phyloP scores from a whole-genome alignment of 1,140 invertebrate species.

The Drosophila bocki region DNA sequence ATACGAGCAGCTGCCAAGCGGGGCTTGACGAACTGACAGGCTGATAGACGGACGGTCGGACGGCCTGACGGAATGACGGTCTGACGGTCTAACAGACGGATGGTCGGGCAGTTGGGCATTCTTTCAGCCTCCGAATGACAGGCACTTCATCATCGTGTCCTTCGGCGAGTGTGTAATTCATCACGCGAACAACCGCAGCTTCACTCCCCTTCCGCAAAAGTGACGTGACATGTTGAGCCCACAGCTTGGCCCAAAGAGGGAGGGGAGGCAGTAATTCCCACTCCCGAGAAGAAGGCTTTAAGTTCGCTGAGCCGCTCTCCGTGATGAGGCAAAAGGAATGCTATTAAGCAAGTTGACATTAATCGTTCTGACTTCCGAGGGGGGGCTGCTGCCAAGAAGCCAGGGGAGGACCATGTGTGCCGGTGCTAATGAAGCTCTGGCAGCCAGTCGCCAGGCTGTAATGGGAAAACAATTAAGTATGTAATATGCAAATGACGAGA shows the following conservation, averaged over 20 bases:
- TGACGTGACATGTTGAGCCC: slow-evolving; percentile 81
- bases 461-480: slow-evolving; percentile 82
- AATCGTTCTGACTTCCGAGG: slow-evolving; percentile 74
- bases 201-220: slow-evolving; percentile 27
- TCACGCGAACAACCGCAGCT: slow-evolving; percentile 81
- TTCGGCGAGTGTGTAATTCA: slow-evolving; percentile 83
- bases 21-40: slow-evolving; percentile 31
- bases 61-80: neutral
- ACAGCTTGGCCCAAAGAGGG: slow-evolving; percentile 43
- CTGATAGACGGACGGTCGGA: slow-evolving; percentile 13
- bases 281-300: slow-evolving; percentile 47
- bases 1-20: slow-evolving; percentile 42
- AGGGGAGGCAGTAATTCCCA: neutral
- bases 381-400: neutral
- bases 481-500: slow-evolving; percentile 70
- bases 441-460: slow-evolving; percentile 47
- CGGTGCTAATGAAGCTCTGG: slow-evolving; percentile 54
- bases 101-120: slow-evolving; percentile 70
- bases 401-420: slow-evolving; percentile 18
- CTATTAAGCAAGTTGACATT: slow-evolving; percentile 83
- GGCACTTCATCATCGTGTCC: slow-evolving; percentile 83
- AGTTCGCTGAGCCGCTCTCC: slow-evolving; percentile 59
- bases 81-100: neutral
- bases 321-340: slow-evolving; percentile 68
- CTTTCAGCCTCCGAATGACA: slow-evolving; percentile 80